Percentiles rank a stretch among this genome's conserved stretches.
These are phyloP conservation scores for Eclectus roratus DNA, from an alignment of 2,113 vertebrate genomes.

Conservation along the genomic window DNA sequence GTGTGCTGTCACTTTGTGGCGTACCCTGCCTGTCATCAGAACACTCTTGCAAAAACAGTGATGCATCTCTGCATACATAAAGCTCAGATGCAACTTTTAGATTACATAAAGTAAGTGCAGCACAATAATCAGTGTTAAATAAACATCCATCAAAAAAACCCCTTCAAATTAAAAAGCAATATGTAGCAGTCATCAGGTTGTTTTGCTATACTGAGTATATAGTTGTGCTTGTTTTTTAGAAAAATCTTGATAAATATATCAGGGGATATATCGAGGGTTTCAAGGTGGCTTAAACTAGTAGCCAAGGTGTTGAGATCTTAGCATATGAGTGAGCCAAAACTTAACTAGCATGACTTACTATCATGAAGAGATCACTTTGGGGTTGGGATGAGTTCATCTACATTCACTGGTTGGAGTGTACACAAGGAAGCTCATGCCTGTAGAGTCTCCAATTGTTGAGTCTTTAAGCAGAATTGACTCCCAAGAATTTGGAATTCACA, in stretches of 20 bases:
- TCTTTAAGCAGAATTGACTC: neutral
- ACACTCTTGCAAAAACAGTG: neutral
- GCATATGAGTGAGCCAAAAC: fast-evolving
- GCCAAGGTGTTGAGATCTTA: neutral
- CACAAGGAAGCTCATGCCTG: neutral
- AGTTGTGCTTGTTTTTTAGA: neutral
- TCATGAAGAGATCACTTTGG: neutral
- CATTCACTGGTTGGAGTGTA: neutral
- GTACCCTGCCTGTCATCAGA: no score
- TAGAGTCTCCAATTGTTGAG: neutral
- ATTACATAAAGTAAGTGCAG: neutral
- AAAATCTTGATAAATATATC: neutral
- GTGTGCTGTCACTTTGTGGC: no score
- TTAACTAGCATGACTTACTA: neutral
- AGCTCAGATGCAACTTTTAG: neutral
- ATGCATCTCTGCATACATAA: neutral
- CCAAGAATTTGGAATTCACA: neutral
- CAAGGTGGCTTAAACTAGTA: neutral
- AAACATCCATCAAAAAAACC: neutral
- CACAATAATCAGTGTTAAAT: neutral
- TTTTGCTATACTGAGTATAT: neutral
- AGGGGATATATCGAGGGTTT: neutral
- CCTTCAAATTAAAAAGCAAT: neutral
- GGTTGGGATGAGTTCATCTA: neutral
- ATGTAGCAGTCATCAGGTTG: neutral